Conservation (phyloP, 2,797 vertebrate species). For the Cuculus canorus region DNA sequence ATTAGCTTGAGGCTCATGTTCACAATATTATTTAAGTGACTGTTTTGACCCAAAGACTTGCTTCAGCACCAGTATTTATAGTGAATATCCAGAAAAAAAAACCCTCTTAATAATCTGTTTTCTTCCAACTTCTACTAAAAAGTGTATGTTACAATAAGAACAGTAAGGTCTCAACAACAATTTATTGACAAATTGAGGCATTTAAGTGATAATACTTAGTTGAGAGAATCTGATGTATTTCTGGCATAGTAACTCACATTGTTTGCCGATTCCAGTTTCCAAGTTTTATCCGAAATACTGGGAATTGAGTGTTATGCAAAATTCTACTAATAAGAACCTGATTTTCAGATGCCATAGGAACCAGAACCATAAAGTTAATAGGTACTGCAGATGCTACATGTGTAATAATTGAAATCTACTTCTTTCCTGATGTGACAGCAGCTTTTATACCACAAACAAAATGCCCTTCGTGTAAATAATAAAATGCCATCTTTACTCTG, state of each 20-base stretch:
- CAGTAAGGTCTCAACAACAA: background rate
- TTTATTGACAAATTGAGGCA: background rate
- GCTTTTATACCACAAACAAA: background rate
- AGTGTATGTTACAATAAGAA: background rate
- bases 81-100: background rate
- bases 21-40: background rate
- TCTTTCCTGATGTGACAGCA: background rate
- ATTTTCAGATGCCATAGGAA: background rate
- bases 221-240: background rate
- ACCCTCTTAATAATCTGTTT: background rate
- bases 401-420: background rate
- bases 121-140: conserved; percentile 2
- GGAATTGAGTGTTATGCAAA: background rate
- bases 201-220: conserved; percentile 1
- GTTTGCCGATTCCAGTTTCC: background rate
- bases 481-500: background rate
- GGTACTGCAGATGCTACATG: background rate
- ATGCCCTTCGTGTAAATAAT: background rate
- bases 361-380: background rate
- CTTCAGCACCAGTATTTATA: background rate
- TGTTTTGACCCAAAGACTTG: conserved; percentile 8
- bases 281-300: background rate
- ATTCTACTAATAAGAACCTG: background rate
- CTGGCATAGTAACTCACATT: background rate
- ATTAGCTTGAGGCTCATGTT: conserved; percentile 5